phyloP scores from a whole-genome alignment of 2,113 vertebrate species.

The Patagioenas fasciata region DNA sequence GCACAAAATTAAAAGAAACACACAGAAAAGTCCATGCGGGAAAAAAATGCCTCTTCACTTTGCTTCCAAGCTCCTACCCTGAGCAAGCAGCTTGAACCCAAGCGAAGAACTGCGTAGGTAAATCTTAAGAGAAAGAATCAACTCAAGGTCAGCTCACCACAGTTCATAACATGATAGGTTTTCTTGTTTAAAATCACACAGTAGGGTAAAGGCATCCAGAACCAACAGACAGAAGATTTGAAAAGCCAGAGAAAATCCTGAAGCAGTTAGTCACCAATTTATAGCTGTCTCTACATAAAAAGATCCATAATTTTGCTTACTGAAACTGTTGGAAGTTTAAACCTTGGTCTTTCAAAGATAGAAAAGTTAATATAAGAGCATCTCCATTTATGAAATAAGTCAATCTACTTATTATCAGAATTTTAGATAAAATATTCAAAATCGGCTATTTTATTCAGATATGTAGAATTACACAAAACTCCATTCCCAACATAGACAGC shows the following conservation, averaged over 20 bases:
- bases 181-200: not conserved
- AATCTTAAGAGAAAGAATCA: not conserved
- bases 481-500: not conserved
- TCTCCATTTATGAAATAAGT: not conserved
- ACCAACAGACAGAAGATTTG: not conserved
- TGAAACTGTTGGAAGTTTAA: not conserved
- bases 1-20: not conserved
- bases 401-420: not conserved
- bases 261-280: not conserved
- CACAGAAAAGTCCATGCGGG: not conserved
- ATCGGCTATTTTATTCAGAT: not conserved
- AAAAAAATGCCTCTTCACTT: not conserved
- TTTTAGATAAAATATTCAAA: not conserved
- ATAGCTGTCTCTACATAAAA: not conserved
- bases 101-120: not conserved
- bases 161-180: not conserved
- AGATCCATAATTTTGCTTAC: not conserved
- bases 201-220: not conserved
- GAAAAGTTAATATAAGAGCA: not conserved
- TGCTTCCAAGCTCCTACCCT: not conserved
- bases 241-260: not conserved
- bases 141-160: not conserved
- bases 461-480: not conserved
- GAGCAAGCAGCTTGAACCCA: not conserved
- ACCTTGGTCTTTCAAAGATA: not conserved